phyloP scores from a whole-genome alignment of 2,797 vertebrate genomes.

The Ptychobarbus kaznakovi region DNA sequence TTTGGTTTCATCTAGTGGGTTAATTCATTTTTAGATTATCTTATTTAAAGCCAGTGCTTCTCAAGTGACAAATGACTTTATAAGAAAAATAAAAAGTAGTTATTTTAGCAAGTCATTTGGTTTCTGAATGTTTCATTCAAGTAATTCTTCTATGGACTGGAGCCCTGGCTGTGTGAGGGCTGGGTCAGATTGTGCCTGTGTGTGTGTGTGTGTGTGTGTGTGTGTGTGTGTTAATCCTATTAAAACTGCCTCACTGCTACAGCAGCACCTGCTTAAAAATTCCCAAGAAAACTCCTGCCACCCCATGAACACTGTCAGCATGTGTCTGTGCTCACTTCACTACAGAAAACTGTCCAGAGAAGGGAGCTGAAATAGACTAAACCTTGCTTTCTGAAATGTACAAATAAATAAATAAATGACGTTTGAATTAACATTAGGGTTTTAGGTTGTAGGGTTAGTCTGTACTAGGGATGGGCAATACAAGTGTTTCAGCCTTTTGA shows the following conservation, averaged over 20 bases:
- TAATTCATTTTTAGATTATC: not conserved
- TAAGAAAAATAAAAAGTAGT: too few species aligned
- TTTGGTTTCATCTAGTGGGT: not conserved
- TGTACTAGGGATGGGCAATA: not conserved
- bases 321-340: not conserved
- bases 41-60: not conserved
- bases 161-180: slow-evolving; percentile 51
- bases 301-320: slow-evolving; percentile 46
- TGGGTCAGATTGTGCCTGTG: slow-evolving; percentile 36
- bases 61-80: too few species aligned
- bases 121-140: not conserved
- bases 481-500: not conserved
- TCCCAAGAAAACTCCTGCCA: slow-evolving; percentile 65
- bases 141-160: not conserved
- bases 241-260: slow-evolving; percentile 46
- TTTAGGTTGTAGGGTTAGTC: not conserved
- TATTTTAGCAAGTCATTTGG: not conserved
- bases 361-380: not conserved
- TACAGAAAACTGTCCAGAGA: not conserved
- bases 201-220: slow-evolving; percentile 43
- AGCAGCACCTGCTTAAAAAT: slow-evolving; percentile 32
- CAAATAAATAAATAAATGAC: not conserved
- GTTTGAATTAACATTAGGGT: not conserved
- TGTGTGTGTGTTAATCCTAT: slow-evolving; percentile 42
- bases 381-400: not conserved